Evolutionary conservation across 2,797 vertebrate genomes (phyloP), one percentile per base, ranked within the genome.

Genomic region (Mormyrus proboscirostris): DNA sequence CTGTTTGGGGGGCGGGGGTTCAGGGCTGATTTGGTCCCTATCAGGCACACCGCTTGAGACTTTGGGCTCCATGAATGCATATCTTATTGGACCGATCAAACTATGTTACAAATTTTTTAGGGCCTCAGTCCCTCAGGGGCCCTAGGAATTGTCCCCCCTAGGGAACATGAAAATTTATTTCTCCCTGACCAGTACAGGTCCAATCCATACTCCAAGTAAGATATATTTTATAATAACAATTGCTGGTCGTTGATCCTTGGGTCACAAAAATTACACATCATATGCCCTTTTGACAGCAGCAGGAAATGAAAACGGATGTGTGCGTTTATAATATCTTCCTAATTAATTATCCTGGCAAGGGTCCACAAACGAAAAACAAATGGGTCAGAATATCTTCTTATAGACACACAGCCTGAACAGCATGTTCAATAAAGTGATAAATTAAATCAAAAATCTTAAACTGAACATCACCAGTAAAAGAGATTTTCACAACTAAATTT

Each of bases 401-500:
- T 19, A 86, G 49, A 86, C 84, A 55, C 85, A 41, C 29, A 38
- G 53, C 10, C 85, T 1, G 29, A 87, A 51, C 85, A n/a, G 57
- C 85, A 55, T 8, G 16, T 59, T 87, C 53, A 19, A 25, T 87
- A 57, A 16, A 87, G 51, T n/a, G 29, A 87, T 57, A 12, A 29
- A 87, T 59, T 87, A 59, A 57, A 59, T 86, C 51, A 87, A 53
- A 57, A 87, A 57, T n/a, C 53, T 57, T 9, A 87, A 87, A 6
- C 33, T 87, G 53, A 87, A 44, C 85, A 33, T 16, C 10, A 16
- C 16, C 33, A 87, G 50, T 57, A 57, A 87, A 87, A 38, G 33
- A 29, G 33, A 41, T 59, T 57, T 57, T 87, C 50, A 9, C 85
- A 59, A 59, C 16, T 51, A 51, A 51, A 84, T 59, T 44, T 87